phyloP scores from a whole-genome alignment of 2,113 vertebrate genomes.

The Pogonocichla stellata region DNA sequence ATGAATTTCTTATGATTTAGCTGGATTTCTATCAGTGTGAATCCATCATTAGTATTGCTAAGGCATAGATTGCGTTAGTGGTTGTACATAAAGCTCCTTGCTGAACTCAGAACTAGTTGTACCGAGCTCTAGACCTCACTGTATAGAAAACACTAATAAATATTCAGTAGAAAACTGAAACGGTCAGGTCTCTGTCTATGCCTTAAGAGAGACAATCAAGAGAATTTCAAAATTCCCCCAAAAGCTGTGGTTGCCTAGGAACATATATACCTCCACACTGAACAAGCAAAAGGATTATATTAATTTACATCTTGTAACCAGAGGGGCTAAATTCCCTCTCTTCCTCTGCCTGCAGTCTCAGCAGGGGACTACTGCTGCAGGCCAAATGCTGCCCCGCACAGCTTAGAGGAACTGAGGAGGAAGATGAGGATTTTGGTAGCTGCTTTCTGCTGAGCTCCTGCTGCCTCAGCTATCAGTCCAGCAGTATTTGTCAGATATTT shows the following conservation, averaged over 20 bases:
- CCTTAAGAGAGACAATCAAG: not conserved
- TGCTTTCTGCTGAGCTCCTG: not conserved
- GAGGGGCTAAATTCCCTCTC: not conserved
- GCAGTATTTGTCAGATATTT: not conserved
- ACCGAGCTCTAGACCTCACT: not conserved
- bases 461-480: not conserved
- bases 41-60: not conserved
- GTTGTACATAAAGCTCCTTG: not conserved
- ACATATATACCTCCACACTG: not conserved
- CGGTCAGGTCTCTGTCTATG: not conserved
- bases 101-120: not conserved
- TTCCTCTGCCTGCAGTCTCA: not conserved
- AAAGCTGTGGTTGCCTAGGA: not conserved
- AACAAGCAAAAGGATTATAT: not conserved
- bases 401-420: not conserved
- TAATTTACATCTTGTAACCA: not conserved
- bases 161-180: not conserved
- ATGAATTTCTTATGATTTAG: not conserved
- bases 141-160: not conserved
- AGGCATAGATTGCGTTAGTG: not conserved
- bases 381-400: not conserved
- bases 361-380: rapidly evolving
- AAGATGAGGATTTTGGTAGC: not conserved
- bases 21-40: not conserved
- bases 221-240: not conserved